Evolutionary conservation across 2,113 vertebrate genomes (phyloP).

Genomic region (Corydoras sp.): DNA sequence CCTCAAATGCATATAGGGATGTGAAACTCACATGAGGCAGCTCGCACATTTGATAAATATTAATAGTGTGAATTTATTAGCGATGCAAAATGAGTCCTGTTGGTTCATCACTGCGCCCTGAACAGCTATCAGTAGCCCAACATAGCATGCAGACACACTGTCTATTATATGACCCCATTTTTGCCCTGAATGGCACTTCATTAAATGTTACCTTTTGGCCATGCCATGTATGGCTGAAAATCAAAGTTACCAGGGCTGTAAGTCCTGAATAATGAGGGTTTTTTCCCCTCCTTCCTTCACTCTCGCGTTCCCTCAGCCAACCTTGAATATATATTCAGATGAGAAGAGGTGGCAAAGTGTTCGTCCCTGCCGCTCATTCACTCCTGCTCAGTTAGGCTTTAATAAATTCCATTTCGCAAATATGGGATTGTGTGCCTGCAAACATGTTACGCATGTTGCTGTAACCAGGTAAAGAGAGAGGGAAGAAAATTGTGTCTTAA

Average conservation of each 20-base stretch:
- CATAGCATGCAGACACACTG: conserved; percentile 80
- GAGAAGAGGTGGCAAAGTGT: conserved; percentile 83
- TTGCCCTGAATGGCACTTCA: conserved; percentile 93
- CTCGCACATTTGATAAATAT: conserved; percentile 90
- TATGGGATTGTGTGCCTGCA: conserved; percentile 78
- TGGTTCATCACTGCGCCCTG: conserved; percentile 83
- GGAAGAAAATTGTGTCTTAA: conserved; percentile 65
- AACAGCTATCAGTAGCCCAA: conserved; percentile 86
- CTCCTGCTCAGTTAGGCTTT: conserved; percentile 74
- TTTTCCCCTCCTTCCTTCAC: too few species aligned
- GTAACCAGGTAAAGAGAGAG: conserved; percentile 48
- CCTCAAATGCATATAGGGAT: conserved; percentile 71
- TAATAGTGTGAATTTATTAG: conserved; percentile 88
- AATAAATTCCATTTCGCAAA: conserved; percentile 86
- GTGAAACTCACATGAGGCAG: conserved; percentile 65
- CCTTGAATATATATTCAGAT: conserved; percentile 93
- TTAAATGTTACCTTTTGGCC: conserved; percentile 98
- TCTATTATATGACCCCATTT: conserved; percentile 92
- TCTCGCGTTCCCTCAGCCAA: conserved; percentile 56
- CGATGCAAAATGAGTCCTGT: conserved; percentile 80
- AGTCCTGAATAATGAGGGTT: conserved; percentile 92
- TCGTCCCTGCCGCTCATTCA: conserved; percentile 69
- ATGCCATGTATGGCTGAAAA: conserved; percentile 93
- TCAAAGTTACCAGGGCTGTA: conserved; percentile 93
- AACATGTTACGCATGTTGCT: conserved; percentile 84